A percentile compares a stretch with the other conserved stretches of the same genome.
These are phyloP conservation scores for Rhodophaea formosa DNA, from an alignment of 2,888 invertebrate species.

Conservation along the genomic window DNA sequence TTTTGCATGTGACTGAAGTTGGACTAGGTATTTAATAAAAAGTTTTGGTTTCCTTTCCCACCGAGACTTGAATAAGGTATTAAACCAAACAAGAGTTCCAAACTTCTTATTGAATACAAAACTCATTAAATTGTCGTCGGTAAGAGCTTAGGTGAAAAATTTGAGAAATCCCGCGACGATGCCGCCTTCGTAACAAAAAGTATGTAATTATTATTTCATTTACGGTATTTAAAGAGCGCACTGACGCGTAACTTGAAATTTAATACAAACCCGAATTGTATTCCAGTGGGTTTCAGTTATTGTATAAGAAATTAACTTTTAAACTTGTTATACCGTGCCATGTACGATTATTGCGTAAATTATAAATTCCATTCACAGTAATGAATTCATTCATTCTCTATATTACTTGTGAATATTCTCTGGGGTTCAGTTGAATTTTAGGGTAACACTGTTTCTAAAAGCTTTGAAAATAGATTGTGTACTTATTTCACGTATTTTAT, in stretches of 20 bases:
- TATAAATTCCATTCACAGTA: not conserved
- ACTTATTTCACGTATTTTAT: not conserved
- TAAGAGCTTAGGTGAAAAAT: slow-evolving; percentile 7
- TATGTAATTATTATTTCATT: slow-evolving; percentile 10
- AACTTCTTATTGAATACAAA: slow-evolving; percentile 14
- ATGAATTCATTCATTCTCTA: not conserved
- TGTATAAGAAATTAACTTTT: slow-evolving; percentile 12
- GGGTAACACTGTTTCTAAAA: not conserved
- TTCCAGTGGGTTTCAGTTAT: not conserved
- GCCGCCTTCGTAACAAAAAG: slow-evolving; percentile 3
- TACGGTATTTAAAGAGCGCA: not conserved
- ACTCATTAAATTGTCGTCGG: slow-evolving; percentile 9
- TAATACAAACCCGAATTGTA: slow-evolving; percentile 1
- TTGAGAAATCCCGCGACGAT: slow-evolving; percentile 1
- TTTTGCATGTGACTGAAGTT: not conserved
- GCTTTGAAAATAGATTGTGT: not conserved
- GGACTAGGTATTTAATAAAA: not conserved
- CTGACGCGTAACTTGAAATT: not conserved
- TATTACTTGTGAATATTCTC: not conserved
- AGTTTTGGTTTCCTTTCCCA: not conserved
- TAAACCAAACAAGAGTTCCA: slow-evolving; percentile 6
- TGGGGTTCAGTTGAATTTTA: not conserved
- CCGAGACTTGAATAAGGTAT: not conserved
- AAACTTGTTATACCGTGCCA: not conserved
- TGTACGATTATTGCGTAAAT: not conserved